phyloP scores from a whole-genome alignment of 2,888 invertebrate species.

The Germaria angustata region DNA sequence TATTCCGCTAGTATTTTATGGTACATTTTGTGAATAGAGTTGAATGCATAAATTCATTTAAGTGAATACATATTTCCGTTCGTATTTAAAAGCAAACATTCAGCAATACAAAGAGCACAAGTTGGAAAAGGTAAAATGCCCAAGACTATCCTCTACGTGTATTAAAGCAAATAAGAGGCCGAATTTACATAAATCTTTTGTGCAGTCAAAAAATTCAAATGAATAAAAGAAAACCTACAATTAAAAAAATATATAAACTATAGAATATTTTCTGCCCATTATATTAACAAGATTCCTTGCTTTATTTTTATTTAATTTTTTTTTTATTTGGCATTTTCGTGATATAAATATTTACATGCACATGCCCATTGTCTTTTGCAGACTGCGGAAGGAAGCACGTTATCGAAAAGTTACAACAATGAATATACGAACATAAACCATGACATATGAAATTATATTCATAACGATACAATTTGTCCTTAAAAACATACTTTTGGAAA shows the following conservation, averaged over 20 bases:
- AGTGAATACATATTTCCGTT: no score
- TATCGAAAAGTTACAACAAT: constrained; percentile 38
- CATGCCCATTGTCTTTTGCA: not conserved
- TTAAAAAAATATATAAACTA: not conserved
- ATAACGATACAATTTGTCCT: constrained; percentile 5
- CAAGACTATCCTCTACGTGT: not conserved
- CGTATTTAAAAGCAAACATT: no score
- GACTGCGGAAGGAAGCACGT: constrained; percentile 6
- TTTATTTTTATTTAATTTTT: not conserved
- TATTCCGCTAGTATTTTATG: no score
- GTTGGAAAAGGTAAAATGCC: no score
- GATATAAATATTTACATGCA: not conserved
- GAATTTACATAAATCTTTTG: not conserved
- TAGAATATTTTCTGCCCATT: not conserved
- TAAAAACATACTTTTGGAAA: not conserved
- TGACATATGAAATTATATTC: constrained; percentile 16
- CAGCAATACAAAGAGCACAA: no score
- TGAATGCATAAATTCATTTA: no score
- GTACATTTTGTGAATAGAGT: no score
- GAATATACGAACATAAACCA: constrained; percentile 27
- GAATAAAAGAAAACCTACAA: not conserved
- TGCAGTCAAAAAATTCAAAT: not conserved
- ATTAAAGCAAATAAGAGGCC: not conserved
- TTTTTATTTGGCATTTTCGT: not conserved
- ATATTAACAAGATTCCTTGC: constrained; percentile 19